These are phyloP conservation scores for Planococcus citri DNA, from an alignment of 1,140 invertebrate genomes.

Conservation along the genomic window DNA sequence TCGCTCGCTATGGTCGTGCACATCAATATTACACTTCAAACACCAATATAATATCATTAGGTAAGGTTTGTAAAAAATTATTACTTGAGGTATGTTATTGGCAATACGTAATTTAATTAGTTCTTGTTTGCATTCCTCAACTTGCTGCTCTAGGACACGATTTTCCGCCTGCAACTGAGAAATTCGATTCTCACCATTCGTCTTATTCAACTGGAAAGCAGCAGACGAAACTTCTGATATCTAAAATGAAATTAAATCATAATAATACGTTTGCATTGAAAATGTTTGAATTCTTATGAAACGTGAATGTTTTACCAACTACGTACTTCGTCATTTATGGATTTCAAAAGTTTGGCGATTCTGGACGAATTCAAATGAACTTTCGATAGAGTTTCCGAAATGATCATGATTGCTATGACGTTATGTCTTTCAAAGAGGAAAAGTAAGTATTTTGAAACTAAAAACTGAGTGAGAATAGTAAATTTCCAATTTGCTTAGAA, in stretches of 20 bases:
- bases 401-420: not conserved
- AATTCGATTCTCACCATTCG: not conserved
- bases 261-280: too few relatives aligned
- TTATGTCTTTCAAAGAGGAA: too few relatives aligned
- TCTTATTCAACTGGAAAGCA: too few relatives aligned
- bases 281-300: too few relatives aligned
- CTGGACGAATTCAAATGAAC: not conserved
- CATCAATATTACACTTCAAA: too few relatives aligned
- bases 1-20: too few relatives aligned
- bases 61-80: too few relatives aligned
- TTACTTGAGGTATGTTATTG: not conserved
- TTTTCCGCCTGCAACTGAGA: not conserved
- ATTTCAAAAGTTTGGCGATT: not conserved
- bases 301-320: too few relatives aligned
- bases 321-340: conserved; percentile 3
- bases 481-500: too few relatives aligned
- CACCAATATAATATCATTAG: too few relatives aligned
- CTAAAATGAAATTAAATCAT: not conserved
- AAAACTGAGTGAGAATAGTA: too few relatives aligned
- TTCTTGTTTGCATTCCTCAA: conserved; percentile 8
- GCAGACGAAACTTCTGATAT: not conserved
- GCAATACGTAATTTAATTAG: not conserved
- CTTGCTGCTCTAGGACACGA: not conserved
- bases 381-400: not conserved
- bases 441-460: too few relatives aligned